These are phyloP conservation scores for Liodrosophila aerea DNA, from an alignment of 2,888 invertebrate species.

Conservation along the genomic window DNA sequence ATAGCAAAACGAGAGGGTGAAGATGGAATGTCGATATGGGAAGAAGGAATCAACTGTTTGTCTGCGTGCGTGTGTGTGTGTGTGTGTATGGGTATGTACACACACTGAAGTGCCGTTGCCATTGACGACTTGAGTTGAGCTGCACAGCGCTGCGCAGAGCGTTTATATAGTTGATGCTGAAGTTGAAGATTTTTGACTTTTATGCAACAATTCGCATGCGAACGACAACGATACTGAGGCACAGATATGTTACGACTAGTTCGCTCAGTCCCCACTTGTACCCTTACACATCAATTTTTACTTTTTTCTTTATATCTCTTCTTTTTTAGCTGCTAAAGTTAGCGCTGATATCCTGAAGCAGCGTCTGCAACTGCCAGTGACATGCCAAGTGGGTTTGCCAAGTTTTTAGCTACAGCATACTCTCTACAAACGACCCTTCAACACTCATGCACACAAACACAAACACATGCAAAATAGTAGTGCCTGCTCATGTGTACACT, in stretches of 20 bases:
- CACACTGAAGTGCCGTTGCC: constrained; percentile 68
- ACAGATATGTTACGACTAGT: constrained; percentile 57
- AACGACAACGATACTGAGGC: constrained; percentile 31
- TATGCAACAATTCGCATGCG: constrained; percentile 75
- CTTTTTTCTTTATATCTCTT: not conserved
- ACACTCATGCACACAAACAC: constrained; percentile 13
- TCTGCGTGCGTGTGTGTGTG: constrained; percentile 20
- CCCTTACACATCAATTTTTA: too few relatives aligned
- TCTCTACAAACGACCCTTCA: constrained; percentile 11
- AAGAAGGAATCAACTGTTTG: constrained; percentile 23
- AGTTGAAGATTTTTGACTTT: constrained; percentile 77
- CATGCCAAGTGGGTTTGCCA: constrained; percentile 66
- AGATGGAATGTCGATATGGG: not conserved
- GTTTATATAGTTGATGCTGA: constrained; percentile 64
- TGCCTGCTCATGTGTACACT: constrained; percentile 1
- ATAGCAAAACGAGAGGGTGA: constrained; percentile 39
- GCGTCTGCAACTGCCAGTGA: constrained; percentile 55
- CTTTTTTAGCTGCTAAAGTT: constrained; percentile 46
- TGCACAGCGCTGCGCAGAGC: constrained; percentile 43
- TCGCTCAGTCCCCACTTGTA: constrained; percentile 8
- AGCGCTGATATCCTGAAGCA: constrained; percentile 49
- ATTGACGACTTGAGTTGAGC: constrained; percentile 69
- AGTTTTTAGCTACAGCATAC: constrained; percentile 37
- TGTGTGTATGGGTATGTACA: constrained; percentile 34
- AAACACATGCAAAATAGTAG: constrained; percentile 47